These are phyloP conservation scores for Megastigmus dorsalis DNA, from an alignment of 2,888 invertebrate species.

Conservation along the genomic window DNA sequence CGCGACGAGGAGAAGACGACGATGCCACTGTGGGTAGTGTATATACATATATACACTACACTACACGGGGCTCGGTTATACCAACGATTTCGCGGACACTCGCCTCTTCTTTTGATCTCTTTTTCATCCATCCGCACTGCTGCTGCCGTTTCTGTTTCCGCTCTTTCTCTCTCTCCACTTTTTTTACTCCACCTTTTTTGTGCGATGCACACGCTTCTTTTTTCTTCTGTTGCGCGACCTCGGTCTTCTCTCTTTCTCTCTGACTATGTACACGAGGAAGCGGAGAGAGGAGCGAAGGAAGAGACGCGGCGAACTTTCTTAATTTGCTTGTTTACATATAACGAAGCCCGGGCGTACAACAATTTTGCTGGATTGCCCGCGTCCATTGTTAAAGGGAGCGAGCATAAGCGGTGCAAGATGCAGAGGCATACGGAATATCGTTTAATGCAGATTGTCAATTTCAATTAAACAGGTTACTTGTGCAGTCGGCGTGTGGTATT, in stretches of 20 bases:
- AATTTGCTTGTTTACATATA: slow-evolving; percentile 56
- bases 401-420: neutral
- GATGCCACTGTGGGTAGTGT: no score
- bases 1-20: slow-evolving; percentile 60
- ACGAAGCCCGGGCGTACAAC: slow-evolving; percentile 40
- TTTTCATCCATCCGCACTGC: slow-evolving; percentile 9
- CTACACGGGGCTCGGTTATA: no score
- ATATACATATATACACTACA: no score
- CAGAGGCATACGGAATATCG: slow-evolving; percentile 32
- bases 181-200: neutral
- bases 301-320: slow-evolving; percentile 49
- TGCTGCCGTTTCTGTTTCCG: neutral
- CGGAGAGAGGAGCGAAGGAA: slow-evolving; percentile 1
- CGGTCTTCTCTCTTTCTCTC: neutral
- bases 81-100: slow-evolving; percentile 21
- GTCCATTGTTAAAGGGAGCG: slow-evolving; percentile 38
- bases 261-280: neutral
- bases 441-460: slow-evolving; percentile 51
- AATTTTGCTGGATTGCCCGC: slow-evolving; percentile 47
- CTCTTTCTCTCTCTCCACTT: neutral
- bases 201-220: neutral
- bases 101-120: slow-evolving; percentile 32
- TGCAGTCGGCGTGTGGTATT: neutral
- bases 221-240: slow-evolving; percentile 32
- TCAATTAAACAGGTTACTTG: slow-evolving; percentile 44